phyloP scores from a whole-genome alignment of 35 echinoderm and acorn worm species.

The Amphiura filiformis region DNA sequence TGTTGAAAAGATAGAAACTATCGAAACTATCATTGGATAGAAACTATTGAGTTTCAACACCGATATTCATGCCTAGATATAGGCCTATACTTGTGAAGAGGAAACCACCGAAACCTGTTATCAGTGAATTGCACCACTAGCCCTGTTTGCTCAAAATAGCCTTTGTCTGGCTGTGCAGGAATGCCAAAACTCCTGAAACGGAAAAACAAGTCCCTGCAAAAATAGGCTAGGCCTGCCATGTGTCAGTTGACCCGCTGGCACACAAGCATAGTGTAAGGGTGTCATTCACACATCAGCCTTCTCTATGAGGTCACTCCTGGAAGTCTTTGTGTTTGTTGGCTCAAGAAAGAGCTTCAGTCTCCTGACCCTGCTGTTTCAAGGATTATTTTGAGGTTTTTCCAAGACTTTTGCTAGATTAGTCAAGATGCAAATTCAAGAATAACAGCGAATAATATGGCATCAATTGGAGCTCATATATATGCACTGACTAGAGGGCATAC shows the following conservation, averaged over 20 bases:
- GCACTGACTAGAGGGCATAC: not conserved
- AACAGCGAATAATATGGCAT: not conserved
- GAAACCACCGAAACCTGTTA: not conserved
- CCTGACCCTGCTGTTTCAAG: too few species aligned
- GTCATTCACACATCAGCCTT: not conserved
- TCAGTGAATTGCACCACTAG: not conserved
- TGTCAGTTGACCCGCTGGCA: not conserved
- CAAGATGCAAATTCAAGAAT: not conserved
- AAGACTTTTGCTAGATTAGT: not conserved
- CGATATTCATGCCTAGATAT: too few species aligned
- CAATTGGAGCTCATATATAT: not conserved
- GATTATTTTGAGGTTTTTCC: not conserved
- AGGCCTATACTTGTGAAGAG: too few species aligned
- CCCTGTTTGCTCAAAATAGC: not conserved
- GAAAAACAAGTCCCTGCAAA: slow-evolving; percentile 8
- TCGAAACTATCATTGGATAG: too few species aligned
- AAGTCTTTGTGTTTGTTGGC: too few species aligned
- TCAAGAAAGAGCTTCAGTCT: too few species aligned
- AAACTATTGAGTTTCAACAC: too few species aligned
- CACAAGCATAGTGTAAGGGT: not conserved
- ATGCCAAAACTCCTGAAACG: not conserved
- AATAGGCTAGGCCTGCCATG: slow-evolving; percentile 6
- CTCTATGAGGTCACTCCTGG: not conserved
- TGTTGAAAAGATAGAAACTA: too few species aligned
- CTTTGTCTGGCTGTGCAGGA: not conserved